Conservation (phyloP, 2,797 vertebrate genomes). For the Prunella strophiata region DNA sequence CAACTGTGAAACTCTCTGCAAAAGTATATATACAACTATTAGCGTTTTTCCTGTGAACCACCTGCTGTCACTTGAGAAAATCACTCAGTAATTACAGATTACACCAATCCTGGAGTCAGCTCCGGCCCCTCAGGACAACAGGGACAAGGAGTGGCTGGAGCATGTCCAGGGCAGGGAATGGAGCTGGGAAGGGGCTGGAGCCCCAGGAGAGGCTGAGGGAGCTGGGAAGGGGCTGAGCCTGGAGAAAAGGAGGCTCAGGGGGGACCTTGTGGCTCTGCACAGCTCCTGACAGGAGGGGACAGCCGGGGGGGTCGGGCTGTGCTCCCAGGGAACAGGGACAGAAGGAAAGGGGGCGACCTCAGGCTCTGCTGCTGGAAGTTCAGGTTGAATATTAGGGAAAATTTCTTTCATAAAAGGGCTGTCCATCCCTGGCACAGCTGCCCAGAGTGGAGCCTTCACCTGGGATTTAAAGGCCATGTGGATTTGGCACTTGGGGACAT, state of each 20-base stretch:
- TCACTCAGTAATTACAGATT: background rate
- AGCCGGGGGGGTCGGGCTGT: background rate
- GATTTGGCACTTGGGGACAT: too few species aligned
- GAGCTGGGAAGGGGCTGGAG: background rate
- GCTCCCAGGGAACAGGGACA: background rate
- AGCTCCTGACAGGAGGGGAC: background rate
- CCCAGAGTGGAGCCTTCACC: too few species aligned
- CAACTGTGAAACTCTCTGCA: background rate
- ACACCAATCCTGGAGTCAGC: rapidly evolving
- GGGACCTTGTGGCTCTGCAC: background rate
- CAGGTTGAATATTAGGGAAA: rapidly evolving
- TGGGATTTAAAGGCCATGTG: rapidly evolving
- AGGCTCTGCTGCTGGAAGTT: rapidly evolving
- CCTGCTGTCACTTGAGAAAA: background rate
- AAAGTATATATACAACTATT: background rate
- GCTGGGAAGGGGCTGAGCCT: background rate
- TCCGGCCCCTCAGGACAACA: background rate
- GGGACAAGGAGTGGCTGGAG: rapidly evolving
- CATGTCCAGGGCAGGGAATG: rapidly evolving
- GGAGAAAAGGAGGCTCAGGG: background rate
- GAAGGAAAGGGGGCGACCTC: background rate
- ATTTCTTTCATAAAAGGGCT: background rate
- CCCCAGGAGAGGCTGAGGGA: background rate
- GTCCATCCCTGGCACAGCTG: background rate
- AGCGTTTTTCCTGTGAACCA: background rate